These are phyloP conservation scores for Mionectes macconnelli DNA, from an alignment of 2,113 vertebrate genomes.

Conservation along the genomic window DNA sequence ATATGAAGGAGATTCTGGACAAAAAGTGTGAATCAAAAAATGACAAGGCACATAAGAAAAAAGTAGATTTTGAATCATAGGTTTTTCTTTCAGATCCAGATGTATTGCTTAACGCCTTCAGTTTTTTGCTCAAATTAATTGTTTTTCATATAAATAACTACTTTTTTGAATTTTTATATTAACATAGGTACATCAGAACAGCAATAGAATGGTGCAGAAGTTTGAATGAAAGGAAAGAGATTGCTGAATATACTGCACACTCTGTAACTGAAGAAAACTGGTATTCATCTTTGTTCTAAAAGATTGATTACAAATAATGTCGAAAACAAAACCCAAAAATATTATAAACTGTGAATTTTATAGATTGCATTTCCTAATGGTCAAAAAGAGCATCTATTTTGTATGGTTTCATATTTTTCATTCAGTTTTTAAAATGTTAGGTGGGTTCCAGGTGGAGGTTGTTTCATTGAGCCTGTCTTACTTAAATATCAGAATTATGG, in stretches of 20 bases:
- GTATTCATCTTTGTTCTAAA: slow-evolving; percentile 59
- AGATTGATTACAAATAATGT: background rate
- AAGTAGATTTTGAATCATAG: background rate
- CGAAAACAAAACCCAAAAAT: background rate
- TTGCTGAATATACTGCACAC: background rate
- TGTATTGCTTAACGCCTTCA: background rate
- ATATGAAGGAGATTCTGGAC: background rate
- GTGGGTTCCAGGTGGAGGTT: background rate
- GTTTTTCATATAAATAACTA: background rate
- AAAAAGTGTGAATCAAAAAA: background rate
- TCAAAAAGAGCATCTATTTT: background rate
- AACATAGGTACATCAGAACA: slow-evolving; percentile 68
- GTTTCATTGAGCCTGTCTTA: background rate
- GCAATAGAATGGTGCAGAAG: slow-evolving; percentile 73
- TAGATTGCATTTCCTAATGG: background rate
- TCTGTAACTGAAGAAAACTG: slow-evolving; percentile 60
- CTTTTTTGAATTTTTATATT: slow-evolving; percentile 6
- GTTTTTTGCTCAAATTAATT: background rate
- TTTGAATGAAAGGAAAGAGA: slow-evolving; percentile 38
- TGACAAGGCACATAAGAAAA: background rate
- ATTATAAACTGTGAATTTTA: background rate
- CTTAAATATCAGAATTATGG: background rate
- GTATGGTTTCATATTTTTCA: background rate
- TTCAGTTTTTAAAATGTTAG: background rate
- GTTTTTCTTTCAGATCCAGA: background rate